A percentile compares a stretch with the other conserved stretches of the same genome.
These are phyloP conservation scores for Rhinoraja longicauda DNA, from an alignment of 2,797 vertebrate genomes.

Conservation along the genomic window DNA sequence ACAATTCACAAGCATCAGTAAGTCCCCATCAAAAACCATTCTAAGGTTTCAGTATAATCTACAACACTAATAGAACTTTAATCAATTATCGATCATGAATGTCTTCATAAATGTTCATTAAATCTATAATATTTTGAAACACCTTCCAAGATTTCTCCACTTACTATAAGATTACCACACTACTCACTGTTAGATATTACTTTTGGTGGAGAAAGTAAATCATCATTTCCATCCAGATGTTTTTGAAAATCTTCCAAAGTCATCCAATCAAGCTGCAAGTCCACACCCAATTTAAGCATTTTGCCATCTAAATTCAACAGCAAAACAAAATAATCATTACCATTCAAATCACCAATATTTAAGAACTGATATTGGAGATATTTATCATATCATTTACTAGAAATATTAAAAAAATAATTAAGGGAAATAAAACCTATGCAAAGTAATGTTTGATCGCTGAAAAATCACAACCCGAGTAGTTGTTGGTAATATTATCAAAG, in stretches of 20 bases:
- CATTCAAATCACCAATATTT: background rate
- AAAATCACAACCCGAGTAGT: background rate
- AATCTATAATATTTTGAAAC: background rate
- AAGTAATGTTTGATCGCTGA: too few species aligned
- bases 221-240: constrained; percentile 86
- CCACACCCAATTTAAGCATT: constrained; percentile 82
- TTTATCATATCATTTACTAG: background rate
- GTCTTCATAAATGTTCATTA: too few species aligned
- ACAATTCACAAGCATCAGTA: background rate
- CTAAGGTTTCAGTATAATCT: background rate
- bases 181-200: constrained; percentile 77
- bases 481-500: background rate
- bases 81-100: background rate
- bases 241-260: constrained; percentile 92
- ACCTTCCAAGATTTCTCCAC: background rate
- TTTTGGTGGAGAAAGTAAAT: constrained; percentile 62
- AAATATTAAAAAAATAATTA: background rate
- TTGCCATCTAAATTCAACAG: constrained; percentile 50
- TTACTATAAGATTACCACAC: background rate
- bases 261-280: constrained; percentile 93
- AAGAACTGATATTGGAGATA: background rate
- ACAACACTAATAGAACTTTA: background rate
- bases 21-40: background rate
- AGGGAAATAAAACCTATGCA: background rate
- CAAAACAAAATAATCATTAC: background rate